A percentile compares a stretch with the other conserved stretches of the same genome.
phyloP scores from a whole-genome alignment of 2,888 invertebrate genomes.

The Caenorhabditis sulstoni region DNA sequence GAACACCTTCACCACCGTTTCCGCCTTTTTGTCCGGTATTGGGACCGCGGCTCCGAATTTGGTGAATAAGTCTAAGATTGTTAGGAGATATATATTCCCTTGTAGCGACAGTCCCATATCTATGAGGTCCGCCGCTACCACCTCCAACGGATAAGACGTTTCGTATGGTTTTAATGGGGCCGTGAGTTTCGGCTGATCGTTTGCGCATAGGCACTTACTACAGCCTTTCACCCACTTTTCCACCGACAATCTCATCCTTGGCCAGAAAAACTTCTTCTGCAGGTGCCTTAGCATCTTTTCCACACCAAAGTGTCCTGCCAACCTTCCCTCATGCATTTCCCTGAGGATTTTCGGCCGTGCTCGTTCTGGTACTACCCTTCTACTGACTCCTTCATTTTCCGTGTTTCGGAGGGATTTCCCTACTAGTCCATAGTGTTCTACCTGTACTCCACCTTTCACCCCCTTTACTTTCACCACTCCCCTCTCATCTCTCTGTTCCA shows the following conservation, averaged over 20 bases:
- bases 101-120: slow-evolving; percentile 30
- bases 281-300: slow-evolving; percentile 7
- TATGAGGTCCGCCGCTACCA: slow-evolving; percentile 40
- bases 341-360: not conserved
- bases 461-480: not conserved
- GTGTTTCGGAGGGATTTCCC: not conserved
- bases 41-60: slow-evolving; percentile 39
- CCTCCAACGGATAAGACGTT: slow-evolving; percentile 14
- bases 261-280: slow-evolving; percentile 21
- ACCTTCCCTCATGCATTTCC: slow-evolving; percentile 18
- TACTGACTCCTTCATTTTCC: not conserved
- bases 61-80: slow-evolving; percentile 52
- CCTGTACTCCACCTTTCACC: not conserved
- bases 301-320: slow-evolving; percentile 11
- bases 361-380: slow-evolving; percentile 32
- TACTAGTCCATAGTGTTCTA: not conserved
- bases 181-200: not conserved
- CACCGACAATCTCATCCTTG: slow-evolving; percentile 39
- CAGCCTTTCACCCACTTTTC: slow-evolving; percentile 20
- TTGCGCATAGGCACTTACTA: slow-evolving; percentile 20
- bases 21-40: slow-evolving; percentile 11
- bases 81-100: slow-evolving; percentile 46
- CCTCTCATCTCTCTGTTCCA: not conserved
- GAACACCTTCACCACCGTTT: no score
- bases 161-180: slow-evolving; percentile 36